Conservation (phyloP, 1,140 invertebrate species). For the Colletes gigas region DNA sequence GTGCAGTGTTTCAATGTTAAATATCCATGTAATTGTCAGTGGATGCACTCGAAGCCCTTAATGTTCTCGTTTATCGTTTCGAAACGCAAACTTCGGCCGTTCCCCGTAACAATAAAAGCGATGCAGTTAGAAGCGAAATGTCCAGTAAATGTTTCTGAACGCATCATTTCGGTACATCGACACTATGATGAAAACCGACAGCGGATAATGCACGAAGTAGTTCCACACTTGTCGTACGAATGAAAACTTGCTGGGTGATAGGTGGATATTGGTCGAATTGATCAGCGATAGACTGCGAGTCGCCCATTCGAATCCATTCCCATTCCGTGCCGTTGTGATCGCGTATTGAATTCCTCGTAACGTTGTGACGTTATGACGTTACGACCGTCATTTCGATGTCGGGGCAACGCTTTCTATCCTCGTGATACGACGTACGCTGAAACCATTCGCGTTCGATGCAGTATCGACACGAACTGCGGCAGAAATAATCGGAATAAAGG, state of each 20-base stretch:
- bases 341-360: constrained; percentile 10
- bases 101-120: not conserved
- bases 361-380: constrained; percentile 15
- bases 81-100: not conserved
- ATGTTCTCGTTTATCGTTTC: not conserved
- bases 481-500: not conserved
- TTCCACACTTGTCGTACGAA: not conserved
- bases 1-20: too few relatives aligned
- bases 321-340: not conserved
- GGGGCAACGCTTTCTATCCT: not conserved
- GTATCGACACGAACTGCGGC: not conserved
- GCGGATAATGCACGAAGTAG: not conserved
- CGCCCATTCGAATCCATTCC: not conserved
- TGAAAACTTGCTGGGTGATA: constrained; percentile 5
- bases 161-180: not conserved
- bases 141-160: not conserved
- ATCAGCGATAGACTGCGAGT: constrained; percentile 11
- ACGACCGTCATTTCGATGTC: constrained; percentile 9
- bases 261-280: constrained; percentile 2
- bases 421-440: not conserved
- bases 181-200: not conserved
- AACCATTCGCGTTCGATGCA: not conserved
- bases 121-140: not conserved
- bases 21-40: not conserved
- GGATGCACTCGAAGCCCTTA: not conserved